Percentiles rank a stretch among this genome's conserved stretches.
Conservation (phyloP, 2,888 invertebrate genomes). For the Synanthedon myopaeformis region DNA sequence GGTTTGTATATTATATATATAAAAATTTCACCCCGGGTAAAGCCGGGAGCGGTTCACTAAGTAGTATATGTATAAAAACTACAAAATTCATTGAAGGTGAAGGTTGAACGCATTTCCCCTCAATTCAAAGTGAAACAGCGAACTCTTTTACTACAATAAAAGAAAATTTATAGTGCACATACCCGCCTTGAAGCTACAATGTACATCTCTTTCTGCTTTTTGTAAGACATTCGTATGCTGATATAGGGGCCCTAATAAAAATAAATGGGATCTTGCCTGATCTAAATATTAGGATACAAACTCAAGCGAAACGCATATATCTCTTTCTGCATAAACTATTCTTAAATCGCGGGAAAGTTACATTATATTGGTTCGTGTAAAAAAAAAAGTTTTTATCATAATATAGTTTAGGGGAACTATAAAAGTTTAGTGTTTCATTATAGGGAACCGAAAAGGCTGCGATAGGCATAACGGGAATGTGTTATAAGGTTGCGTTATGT, state of each 20-base stretch:
- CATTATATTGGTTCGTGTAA: conserved; percentile 3
- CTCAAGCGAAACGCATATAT: conserved; percentile 25
- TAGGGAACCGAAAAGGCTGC: conserved; percentile 3
- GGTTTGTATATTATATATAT: too few species aligned
- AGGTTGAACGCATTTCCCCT: background rate
- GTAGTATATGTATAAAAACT: background rate
- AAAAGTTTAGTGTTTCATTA: background rate
- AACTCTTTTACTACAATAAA: conserved; percentile 17
- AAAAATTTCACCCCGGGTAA: too few species aligned
- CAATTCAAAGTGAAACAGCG: background rate
- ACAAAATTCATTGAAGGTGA: background rate
- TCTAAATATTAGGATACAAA: conserved; percentile 53
- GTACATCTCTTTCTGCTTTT: conserved; percentile 34
- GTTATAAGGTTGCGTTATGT: background rate
- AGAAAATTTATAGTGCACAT: conserved; percentile 23
- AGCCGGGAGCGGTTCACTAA: too few species aligned
- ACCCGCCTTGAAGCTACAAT: conserved; percentile 19
- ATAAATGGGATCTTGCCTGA: conserved; percentile 45
- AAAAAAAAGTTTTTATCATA: background rate
- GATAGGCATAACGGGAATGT: background rate
- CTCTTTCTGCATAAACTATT: conserved; percentile 14
- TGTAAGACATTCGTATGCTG: conserved; percentile 50
- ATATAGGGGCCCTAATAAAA: conserved; percentile 50
- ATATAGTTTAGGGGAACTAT: background rate
- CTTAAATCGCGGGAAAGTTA: conserved; percentile 1